Evolutionary conservation across 2,113 vertebrate genomes (phyloP).

Genomic region (Podiceps cristatus): DNA sequence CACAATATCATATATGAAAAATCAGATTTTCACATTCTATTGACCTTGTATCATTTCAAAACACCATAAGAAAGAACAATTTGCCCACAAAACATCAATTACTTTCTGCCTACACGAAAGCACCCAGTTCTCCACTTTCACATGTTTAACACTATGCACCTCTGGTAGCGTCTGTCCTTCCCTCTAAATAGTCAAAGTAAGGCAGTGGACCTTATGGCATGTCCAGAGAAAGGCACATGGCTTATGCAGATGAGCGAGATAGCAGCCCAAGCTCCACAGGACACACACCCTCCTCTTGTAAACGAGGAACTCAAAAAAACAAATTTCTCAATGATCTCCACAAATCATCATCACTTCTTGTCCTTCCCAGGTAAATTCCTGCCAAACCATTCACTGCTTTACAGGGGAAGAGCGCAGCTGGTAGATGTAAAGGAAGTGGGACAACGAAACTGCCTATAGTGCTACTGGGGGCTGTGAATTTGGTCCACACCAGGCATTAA

Average conservation of each 20-base stretch:
- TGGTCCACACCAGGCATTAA: neutral
- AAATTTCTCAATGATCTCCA: neutral
- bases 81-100: neutral
- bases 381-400: neutral
- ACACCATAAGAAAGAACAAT: neutral
- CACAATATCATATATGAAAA: neutral
- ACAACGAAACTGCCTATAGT: neutral
- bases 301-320: neutral
- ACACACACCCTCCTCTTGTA: neutral
- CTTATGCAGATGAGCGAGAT: neutral
- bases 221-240: neutral
- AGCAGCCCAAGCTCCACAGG: neutral
- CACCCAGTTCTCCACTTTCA: neutral
- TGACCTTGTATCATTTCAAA: neutral
- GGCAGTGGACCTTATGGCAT: neutral
- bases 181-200: neutral
- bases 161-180: neutral
- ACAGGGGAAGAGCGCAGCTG: neutral
- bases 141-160: neutral
- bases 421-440: neutral
- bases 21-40: neutral
- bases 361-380: neutral
- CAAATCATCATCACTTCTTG: neutral
- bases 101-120: neutral
- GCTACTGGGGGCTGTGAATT: neutral